A percentile compares a stretch with the other conserved stretches of the same genome.
Conservation (phyloP, 1,140 invertebrate species). For the Monochamus saltuarius region DNA sequence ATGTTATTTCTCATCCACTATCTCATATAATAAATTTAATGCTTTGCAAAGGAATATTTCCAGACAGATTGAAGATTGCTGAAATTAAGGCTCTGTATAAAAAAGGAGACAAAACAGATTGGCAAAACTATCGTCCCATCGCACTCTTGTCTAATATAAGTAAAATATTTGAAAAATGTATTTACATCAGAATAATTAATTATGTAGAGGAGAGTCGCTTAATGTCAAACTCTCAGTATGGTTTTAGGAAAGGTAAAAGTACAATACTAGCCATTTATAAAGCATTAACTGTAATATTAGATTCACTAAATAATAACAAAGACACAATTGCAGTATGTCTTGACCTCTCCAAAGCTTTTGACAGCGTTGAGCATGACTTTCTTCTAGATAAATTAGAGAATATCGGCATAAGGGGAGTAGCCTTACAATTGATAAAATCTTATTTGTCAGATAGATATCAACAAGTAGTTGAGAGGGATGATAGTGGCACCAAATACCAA, state of each 20-base stretch:
- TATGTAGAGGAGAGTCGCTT: neutral
- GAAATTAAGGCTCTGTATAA: neutral
- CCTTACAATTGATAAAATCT: neutral
- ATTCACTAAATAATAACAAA: neutral
- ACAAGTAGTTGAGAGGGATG: neutral
- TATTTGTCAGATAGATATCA: neutral
- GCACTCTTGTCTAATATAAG: conserved; percentile 1
- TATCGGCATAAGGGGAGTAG: neutral
- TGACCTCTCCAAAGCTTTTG: neutral
- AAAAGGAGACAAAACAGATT: neutral
- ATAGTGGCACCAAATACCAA: neutral
- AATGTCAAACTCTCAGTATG: neutral
- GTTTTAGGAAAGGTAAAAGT: neutral
- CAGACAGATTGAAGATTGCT: neutral
- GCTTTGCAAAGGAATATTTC: neutral
- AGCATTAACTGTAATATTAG: neutral
- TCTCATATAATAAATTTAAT: conserved; percentile 1
- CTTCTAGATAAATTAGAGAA: neutral
- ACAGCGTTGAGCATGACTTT: neutral
- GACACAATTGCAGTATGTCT: neutral
- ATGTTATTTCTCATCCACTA: neutral
- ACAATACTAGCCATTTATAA: conserved; percentile 1
- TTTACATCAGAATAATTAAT: neutral
- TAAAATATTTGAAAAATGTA: conserved; percentile 4
- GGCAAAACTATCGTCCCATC: neutral